Base-by-base conservation (phyloP, 2,797 vertebrate species). In the Menidia menidia region DNA sequence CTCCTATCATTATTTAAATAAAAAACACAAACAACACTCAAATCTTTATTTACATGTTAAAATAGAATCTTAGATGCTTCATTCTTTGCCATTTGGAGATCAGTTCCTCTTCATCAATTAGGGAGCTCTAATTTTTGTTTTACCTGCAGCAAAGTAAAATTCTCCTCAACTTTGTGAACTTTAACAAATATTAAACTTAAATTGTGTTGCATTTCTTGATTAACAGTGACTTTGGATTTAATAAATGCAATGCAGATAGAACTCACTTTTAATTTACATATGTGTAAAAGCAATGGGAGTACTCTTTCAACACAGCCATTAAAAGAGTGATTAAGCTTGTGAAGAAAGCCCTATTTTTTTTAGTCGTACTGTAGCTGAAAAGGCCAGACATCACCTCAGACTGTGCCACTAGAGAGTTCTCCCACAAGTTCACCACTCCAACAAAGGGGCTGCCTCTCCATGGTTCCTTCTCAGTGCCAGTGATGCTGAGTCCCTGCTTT, bases 231-330 rank as follows among this genome's bases (percentile, higher is more conserved):
- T 39, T 39, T 39, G 35, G 10, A 39, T 3, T 15, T 31, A 14
- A 0, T 73, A 73, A 75, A 67, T 77, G 25, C 30, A 18, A 16
- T 1, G 45, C 61, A 41, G 62, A 78, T 41, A 43, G 41, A 71
- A 71, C 41, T 33, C 79, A 70, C 80, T 87, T 83, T 78, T 86
- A 85, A 88, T 85, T 83, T 77, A 73, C 69, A 71, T 73, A 75
- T 73, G 80, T 85, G 75, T 87, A 72, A 83, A 88, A 70, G 74
- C 79, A 50, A 69, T 57, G 82, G 75, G 73, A 79, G 78, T 68
- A 77, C 68, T 73, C 84, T 87, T 88, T 88, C 88, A 86, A 87
- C 86, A 83, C 78, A 80, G 60, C 85, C 80, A 72, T 86, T 88
- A 71, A 89, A 92, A 81, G 82, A 73, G 65, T 16, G 32, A 88